These are phyloP conservation scores for Galerucella pusilla DNA, from an alignment of 2,888 invertebrate genomes.

Conservation along the genomic window DNA sequence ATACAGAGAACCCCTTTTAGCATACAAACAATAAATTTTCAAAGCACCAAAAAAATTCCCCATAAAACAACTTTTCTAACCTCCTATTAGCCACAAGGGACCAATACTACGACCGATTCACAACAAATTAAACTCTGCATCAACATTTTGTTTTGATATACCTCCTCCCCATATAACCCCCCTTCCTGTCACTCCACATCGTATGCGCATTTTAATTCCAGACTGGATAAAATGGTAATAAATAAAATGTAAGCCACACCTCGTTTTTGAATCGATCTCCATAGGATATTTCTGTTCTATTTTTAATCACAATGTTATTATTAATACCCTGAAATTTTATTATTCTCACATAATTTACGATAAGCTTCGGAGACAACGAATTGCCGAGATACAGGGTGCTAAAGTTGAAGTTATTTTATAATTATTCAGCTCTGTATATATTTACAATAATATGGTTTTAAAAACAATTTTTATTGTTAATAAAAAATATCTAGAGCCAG, in stretches of 20 bases:
- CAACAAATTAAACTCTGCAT: no score
- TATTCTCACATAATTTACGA: not conserved
- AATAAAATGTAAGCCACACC: conserved; percentile 27
- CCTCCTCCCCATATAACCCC: not conserved
- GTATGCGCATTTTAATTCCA: conserved; percentile 5
- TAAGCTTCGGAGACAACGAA: not conserved
- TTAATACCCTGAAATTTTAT: conserved; percentile 26
- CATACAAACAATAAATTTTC: no score
- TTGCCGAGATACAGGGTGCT: not conserved
- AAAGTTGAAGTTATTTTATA: not conserved
- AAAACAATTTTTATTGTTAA: no score
- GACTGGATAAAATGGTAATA: conserved; percentile 24
- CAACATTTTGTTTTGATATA: no score
- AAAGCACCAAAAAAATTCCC: no score
- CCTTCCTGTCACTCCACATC: not conserved
- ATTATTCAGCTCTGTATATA: no score
- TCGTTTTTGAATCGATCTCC: conserved; percentile 31
- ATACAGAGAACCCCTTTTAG: no score
- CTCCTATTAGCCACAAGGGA: no score
- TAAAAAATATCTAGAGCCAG: no score
- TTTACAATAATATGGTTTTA: not conserved
- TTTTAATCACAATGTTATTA: conserved; percentile 23
- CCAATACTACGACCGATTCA: no score
- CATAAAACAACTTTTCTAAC: no score
- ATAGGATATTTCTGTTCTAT: conserved; percentile 28